Percentiles rank a stretch among this genome's conserved stretches.
Conservation (phyloP, 2,888 invertebrate genomes). For the Erannis defoliaria region DNA sequence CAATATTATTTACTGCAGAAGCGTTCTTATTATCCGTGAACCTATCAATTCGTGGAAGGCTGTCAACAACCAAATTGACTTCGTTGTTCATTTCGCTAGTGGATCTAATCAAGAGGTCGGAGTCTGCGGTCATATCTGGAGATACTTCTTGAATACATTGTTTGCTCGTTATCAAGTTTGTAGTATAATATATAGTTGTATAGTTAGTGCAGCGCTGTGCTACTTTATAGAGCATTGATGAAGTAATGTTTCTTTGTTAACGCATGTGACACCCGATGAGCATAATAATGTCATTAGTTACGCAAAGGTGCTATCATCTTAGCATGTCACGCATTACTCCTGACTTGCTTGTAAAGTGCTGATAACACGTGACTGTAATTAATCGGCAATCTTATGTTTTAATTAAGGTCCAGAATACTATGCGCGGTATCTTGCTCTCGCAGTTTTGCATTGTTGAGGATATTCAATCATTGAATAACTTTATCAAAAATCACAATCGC, state of each 20-base stretch:
- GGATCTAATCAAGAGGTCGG: conserved; percentile 56
- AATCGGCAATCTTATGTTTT: neutral
- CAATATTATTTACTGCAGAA: conserved; percentile 1
- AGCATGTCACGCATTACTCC: conserved; percentile 20
- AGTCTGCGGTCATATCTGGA: conserved; percentile 43
- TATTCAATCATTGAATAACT: too few relatives aligned
- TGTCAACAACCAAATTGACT: conserved; percentile 31
- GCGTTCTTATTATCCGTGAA: conserved; percentile 5
- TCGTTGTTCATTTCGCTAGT: conserved; percentile 47
- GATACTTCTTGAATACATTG: conserved; percentile 41
- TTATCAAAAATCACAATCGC: too few relatives aligned
- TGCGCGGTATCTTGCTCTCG: too few relatives aligned
- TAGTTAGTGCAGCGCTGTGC: conserved; percentile 20
- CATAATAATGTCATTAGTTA: conserved; percentile 65
- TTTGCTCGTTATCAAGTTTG: conserved; percentile 34
- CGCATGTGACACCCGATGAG: conserved; percentile 56
- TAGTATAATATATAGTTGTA: conserved; percentile 30
- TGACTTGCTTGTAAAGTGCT: neutral
- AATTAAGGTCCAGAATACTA: too few relatives aligned
- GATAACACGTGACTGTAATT: conserved; percentile 7
- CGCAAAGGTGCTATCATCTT: conserved; percentile 55
- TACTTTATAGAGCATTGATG: conserved; percentile 36
- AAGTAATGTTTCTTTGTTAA: conserved; percentile 57
- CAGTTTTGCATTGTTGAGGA: too few relatives aligned
- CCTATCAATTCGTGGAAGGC: conserved; percentile 9